Evolutionary conservation across 2,113 vertebrate genomes (phyloP).

Genomic region (Dolichotis patagonum): DNA sequence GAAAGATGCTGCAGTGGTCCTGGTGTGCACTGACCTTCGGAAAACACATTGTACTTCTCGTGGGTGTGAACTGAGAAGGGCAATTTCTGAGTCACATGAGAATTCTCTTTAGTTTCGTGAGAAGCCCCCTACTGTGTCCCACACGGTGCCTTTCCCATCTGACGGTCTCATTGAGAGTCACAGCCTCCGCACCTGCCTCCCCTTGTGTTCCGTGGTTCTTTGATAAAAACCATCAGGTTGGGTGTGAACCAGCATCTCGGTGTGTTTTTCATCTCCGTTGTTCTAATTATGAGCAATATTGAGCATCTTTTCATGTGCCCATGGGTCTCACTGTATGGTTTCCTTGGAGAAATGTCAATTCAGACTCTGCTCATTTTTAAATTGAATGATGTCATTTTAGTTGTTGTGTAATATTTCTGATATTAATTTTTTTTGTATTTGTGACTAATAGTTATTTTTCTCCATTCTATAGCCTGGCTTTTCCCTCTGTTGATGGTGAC

Average conservation of each 20-base stretch:
- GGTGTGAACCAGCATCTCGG: too few species aligned
- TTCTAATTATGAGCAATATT: too few species aligned
- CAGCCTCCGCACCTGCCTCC: not conserved
- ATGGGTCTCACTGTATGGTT: not conserved
- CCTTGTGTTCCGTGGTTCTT: not conserved
- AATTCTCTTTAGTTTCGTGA: not conserved
- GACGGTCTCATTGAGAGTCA: not conserved
- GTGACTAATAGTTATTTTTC: not conserved
- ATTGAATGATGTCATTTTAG: not conserved
- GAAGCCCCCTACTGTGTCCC: not conserved
- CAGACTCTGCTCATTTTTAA: not conserved
- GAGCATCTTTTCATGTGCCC: not conserved
- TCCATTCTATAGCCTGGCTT: not conserved
- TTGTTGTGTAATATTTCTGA: not conserved
- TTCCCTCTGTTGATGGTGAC: not conserved
- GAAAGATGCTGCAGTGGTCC: not conserved
- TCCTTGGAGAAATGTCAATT: not conserved
- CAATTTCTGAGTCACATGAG: not conserved
- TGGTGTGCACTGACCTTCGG: not conserved
- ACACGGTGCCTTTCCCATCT: not conserved
- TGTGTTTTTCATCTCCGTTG: not conserved
- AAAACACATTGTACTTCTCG: not conserved
- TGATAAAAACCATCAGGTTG: not conserved
- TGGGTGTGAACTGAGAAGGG: not conserved
- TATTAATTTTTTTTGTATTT: not conserved